Base-by-base conservation (phyloP, 1,140 invertebrate species). In the Hestina assimilis region DNA sequence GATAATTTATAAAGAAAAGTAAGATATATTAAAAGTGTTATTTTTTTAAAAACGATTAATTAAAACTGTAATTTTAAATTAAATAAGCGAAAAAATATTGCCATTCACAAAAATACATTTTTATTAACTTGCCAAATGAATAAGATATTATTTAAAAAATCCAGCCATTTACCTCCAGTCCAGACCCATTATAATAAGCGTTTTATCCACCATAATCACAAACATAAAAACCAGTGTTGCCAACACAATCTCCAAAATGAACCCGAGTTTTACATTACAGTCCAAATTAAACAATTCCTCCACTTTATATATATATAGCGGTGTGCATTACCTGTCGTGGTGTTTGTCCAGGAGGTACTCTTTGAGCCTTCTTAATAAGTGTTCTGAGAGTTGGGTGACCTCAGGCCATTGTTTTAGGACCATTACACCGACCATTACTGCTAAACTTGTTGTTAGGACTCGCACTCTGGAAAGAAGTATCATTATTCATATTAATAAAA, bases 321-420 rank as follows among this genome's bases (percentile, higher is more conserved):
- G 24, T 26, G 19, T 8, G 26, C 66, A 85, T 87, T 85, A 85
- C 83, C 83, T 85, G 74, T 85, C 81, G 72, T 69, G 69, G 59
- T 76, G 75, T 8, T 77, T 75, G 61, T 82, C 79, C 0, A 86
- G 72, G 4, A 89, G 58, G 51, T 87, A 87, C 55, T 85, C 84
- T 52, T 83, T 79, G 45, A 87, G 73, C 4, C 79, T 66, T 5
- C 81, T 62, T 43, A 83, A 63, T 9, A 89, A 74, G 23, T 89
- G 82, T n/a, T 85, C 82, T 0, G 86, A 86, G 6, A 95, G 92
- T 67, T 95, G 94, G 71, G 93, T 91, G 47, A 96, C 92, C 86
- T 97, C 96, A 24, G 95, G 95, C 95, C 95, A 96, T 81, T 97
- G 95, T 78, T 95, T 94, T 82, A 96, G 91, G 57, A 96, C 92